phyloP scores from a whole-genome alignment of 2,888 invertebrate genomes.

The Clunio marinus region DNA sequence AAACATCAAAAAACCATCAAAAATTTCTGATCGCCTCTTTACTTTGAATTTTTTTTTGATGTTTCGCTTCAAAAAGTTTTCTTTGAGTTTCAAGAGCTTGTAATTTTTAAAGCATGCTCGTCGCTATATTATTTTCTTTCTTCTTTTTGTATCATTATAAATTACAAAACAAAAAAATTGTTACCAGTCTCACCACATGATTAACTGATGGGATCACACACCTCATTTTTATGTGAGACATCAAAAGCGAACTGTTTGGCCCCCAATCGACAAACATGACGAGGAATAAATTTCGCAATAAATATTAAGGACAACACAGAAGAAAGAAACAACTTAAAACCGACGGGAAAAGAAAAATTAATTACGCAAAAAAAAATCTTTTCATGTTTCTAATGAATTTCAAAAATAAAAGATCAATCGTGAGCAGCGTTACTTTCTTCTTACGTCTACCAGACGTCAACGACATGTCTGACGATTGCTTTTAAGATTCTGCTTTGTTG shows the following conservation, averaged over 20 bases:
- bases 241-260: conserved; percentile 8
- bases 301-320: not conserved
- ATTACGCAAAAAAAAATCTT: not conserved
- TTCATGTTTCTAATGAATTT: not conserved
- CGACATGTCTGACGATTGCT: not conserved
- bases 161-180: too few relatives aligned
- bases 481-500: not conserved
- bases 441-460: conserved; percentile 1
- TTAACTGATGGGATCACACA: not conserved
- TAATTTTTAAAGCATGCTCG: too few relatives aligned
- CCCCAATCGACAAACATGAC: not conserved
- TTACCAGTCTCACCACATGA: too few relatives aligned
- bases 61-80: not conserved
- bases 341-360: too few relatives aligned
- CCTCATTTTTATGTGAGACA: conserved; percentile 12
- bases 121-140: too few relatives aligned
- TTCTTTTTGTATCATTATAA: too few relatives aligned
- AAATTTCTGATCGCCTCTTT: not conserved
- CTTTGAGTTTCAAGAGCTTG: too few relatives aligned
- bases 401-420: not conserved
- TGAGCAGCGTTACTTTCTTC: not conserved
- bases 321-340: conserved; percentile 19
- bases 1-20: conserved; percentile 16
- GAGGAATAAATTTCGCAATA: not conserved
- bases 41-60: conserved; percentile 24